Percentiles rank a stretch among this genome's conserved stretches.
Evolutionary conservation across 2,797 vertebrate genomes (phyloP).

Genomic region (Echeneis naucrates): DNA sequence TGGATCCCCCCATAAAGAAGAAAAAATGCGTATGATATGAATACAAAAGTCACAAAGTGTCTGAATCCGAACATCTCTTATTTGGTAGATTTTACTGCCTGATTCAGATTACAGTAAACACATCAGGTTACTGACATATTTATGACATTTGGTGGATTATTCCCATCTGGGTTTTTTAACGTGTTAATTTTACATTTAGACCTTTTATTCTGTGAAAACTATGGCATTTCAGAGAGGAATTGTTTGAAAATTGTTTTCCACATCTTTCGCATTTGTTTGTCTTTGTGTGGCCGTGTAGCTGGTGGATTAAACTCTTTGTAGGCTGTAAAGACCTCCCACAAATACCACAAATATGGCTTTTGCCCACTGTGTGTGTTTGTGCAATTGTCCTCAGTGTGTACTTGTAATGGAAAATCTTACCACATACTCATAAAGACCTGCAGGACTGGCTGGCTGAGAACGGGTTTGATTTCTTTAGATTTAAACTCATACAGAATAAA

Average conservation of each 20-base stretch:
- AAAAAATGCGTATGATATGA: background rate
- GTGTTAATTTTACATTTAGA: slow-evolving; percentile 13
- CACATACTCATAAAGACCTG: slow-evolving; percentile 33
- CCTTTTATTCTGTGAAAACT: slow-evolving; percentile 30
- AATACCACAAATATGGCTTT: slow-evolving; percentile 41
- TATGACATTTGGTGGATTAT: background rate
- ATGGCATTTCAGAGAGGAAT: slow-evolving; percentile 23
- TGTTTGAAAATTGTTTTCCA: slow-evolving; percentile 39
- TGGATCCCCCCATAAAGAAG: too few species aligned
- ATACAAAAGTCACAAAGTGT: background rate
- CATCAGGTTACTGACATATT: background rate
- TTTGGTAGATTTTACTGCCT: background rate
- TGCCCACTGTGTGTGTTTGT: slow-evolving; percentile 33
- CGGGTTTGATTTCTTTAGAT: slow-evolving; percentile 5
- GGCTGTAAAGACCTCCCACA: slow-evolving; percentile 39
- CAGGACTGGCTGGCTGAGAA: background rate
- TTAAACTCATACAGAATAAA: background rate
- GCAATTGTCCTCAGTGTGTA: slow-evolving; percentile 44
- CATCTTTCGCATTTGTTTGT: slow-evolving; percentile 42
- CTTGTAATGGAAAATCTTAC: slow-evolving; percentile 47
- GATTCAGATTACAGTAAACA: slow-evolving; percentile 1
- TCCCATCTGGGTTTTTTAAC: slow-evolving; percentile 1
- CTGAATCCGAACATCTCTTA: background rate
- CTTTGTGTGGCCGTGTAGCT: slow-evolving; percentile 35
- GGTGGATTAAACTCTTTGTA: slow-evolving; percentile 29